Conservation (phyloP, 2,113 vertebrate genomes). For the Microcebus murinus region DNA sequence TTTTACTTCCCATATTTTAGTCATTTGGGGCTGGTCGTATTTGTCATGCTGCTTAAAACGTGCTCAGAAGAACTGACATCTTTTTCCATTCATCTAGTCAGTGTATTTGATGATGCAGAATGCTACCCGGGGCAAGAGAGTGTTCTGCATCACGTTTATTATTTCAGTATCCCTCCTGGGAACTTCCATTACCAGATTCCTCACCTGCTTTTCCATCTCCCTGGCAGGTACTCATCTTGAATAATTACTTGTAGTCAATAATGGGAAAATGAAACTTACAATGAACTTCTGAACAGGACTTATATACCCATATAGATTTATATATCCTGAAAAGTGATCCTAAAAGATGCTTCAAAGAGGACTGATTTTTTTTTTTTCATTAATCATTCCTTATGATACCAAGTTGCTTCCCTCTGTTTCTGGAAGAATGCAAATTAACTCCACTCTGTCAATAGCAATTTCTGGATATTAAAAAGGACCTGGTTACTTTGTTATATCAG, state of each 20-base stretch:
- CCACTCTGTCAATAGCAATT: neutral
- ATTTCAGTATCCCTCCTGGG: neutral
- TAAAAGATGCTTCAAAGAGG: neutral
- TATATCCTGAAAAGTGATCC: neutral
- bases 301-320: neutral
- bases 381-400: neutral
- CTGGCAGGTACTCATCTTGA: constrained; percentile 18
- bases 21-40: neutral
- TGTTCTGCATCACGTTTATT: neutral
- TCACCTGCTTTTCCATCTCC: constrained; percentile 43
- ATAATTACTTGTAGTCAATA: constrained; percentile 45
- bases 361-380: neutral
- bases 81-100: neutral
- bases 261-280: constrained; percentile 29
- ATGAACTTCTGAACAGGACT: neutral
- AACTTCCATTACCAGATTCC: neutral
- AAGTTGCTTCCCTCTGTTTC: neutral
- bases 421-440: constrained; percentile 5
- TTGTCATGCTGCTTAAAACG: neutral
- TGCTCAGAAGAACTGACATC: neutral
- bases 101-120: neutral
- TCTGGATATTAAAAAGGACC: neutral
- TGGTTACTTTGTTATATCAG: constrained; percentile 34
- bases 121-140: neutral
- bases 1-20: neutral